A percentile compares a stretch with the other conserved stretches of the same genome.
phyloP scores from a whole-genome alignment of 2,888 invertebrate genomes.

The Zygaena filipendulae region DNA sequence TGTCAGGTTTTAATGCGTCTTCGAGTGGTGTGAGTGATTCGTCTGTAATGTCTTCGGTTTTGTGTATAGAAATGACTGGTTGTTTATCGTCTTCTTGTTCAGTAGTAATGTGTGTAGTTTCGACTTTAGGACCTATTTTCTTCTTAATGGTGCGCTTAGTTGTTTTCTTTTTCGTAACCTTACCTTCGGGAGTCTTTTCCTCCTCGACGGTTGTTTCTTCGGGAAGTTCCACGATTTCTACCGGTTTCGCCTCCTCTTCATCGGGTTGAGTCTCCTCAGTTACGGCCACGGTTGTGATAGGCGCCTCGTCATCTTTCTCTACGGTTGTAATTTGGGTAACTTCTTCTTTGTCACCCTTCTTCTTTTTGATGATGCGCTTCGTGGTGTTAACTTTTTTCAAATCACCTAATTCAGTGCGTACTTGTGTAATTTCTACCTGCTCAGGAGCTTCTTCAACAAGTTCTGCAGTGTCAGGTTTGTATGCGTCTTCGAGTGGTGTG shows the following conservation, averaged over 20 bases:
- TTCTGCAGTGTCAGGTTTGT: constrained; percentile 3
- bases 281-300: constrained; percentile 21
- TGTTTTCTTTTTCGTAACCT: constrained; percentile 21
- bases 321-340: constrained; percentile 18
- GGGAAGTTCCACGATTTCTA: constrained; percentile 21
- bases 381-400: too few species aligned
- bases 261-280: constrained; percentile 17
- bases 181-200: constrained; percentile 24
- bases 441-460: constrained; percentile 12
- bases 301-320: constrained; percentile 42
- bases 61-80: too few species aligned
- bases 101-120: too few species aligned
- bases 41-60: too few species aligned
- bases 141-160: constrained; percentile 25
- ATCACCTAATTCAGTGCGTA: constrained; percentile 28
- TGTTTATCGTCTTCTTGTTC: too few species aligned
- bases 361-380: too few species aligned
- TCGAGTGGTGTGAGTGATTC: too few species aligned
- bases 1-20: too few species aligned
- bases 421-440: too few species aligned
- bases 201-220: constrained; percentile 32
- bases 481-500: constrained; percentile 16
- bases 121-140: too few species aligned
- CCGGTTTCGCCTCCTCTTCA: constrained; percentile 25
- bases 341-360: constrained; percentile 24